Evolutionary conservation across 2,888 invertebrate species (phyloP).

Genomic region (Lydus trimaculatus): DNA sequence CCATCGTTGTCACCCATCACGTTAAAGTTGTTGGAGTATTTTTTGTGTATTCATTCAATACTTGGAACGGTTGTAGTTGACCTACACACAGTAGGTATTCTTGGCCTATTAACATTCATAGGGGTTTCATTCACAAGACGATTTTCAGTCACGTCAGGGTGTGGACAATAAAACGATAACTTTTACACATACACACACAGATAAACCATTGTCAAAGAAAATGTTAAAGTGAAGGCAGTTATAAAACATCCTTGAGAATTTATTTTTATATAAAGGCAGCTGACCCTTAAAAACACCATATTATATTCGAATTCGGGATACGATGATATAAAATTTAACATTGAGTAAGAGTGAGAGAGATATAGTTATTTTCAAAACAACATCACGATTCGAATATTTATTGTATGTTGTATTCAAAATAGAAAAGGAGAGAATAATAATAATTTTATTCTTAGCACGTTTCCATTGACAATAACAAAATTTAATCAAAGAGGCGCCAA

Average conservation of each 20-base stretch:
- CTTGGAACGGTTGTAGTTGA: background rate
- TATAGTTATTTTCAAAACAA: slow-evolving; percentile 1
- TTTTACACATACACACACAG: background rate
- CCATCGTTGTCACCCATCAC: too few species aligned
- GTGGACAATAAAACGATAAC: slow-evolving; percentile 5
- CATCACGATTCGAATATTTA: background rate
- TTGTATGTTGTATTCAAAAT: background rate
- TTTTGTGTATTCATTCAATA: too few species aligned
- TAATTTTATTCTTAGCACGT: slow-evolving; percentile 1
- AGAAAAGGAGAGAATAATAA: background rate
- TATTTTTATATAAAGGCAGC: slow-evolving; percentile 11
- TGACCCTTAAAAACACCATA: background rate
- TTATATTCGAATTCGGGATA: slow-evolving; percentile 8
- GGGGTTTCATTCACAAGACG: slow-evolving; percentile 7
- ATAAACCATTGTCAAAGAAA: slow-evolving; percentile 2
- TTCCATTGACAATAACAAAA: background rate
- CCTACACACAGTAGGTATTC: background rate
- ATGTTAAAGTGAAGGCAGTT: slow-evolving; percentile 4
- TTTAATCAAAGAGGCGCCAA: background rate
- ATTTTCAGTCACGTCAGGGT: slow-evolving; percentile 11
- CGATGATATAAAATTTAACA: background rate
- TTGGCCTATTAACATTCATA: slow-evolving; percentile 10
- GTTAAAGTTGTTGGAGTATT: too few species aligned
- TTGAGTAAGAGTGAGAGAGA: background rate
- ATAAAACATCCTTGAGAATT: background rate